Conservation (phyloP, 2,797 vertebrate genomes). For the Labroides dimidiatus region DNA sequence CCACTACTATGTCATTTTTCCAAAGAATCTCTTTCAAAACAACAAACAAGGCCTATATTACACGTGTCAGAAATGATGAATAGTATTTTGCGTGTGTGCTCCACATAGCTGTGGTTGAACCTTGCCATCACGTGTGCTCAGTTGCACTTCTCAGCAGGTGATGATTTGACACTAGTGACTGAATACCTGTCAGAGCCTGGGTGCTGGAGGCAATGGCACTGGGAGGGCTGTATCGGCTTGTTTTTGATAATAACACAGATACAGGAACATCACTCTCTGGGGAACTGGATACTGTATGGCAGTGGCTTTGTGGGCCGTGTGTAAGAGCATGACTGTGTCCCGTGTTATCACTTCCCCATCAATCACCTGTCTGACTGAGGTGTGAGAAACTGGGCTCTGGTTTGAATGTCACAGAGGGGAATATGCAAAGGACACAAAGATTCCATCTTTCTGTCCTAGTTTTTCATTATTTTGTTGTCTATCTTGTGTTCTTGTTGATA, state of each 20-base stretch:
- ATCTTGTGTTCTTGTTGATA: not conserved
- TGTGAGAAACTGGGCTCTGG: slow-evolving; percentile 15
- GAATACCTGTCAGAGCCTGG: slow-evolving; percentile 42
- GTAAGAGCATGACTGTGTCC: slow-evolving; percentile 26
- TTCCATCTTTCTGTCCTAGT: not conserved
- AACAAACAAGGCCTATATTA: slow-evolving; percentile 10
- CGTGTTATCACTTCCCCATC: slow-evolving; percentile 49
- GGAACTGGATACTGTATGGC: slow-evolving; percentile 37
- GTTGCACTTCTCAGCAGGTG: slow-evolving; percentile 30
- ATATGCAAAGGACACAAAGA: not conserved
- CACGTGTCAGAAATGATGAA: slow-evolving; percentile 2
- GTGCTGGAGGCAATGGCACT: slow-evolving; percentile 18
- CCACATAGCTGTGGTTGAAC: slow-evolving; percentile 27
- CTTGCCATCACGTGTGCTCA: not conserved
- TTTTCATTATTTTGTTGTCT: not conserved
- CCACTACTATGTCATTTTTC: not conserved
- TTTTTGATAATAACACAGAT: slow-evolving; percentile 51
- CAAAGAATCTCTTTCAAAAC: slow-evolving; percentile 1
- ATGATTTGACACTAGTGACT: slow-evolving; percentile 22
- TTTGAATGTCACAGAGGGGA: not conserved
- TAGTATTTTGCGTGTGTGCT: not conserved
- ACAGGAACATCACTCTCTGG: slow-evolving; percentile 46
- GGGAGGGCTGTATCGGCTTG: slow-evolving; percentile 19
- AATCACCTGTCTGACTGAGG: slow-evolving; percentile 49
- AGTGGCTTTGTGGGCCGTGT: slow-evolving; percentile 13